phyloP scores from a whole-genome alignment of 1,140 invertebrate species.

The Zaprionus camerounensis region DNA sequence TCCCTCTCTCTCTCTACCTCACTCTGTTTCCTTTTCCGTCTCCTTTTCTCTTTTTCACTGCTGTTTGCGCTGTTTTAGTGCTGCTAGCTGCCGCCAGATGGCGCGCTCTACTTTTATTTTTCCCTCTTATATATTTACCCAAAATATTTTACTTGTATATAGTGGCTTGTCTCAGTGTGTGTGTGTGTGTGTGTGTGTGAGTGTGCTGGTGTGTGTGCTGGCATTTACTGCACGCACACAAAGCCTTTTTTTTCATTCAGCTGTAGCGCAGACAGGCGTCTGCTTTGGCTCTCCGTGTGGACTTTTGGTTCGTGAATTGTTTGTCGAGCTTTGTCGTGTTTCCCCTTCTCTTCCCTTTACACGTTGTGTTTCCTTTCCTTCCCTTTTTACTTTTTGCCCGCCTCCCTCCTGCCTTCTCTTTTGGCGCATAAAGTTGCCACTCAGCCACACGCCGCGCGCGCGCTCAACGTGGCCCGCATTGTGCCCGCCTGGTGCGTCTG shows the following conservation, averaged over 20 bases:
- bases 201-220: slow-evolving; percentile 2
- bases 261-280: slow-evolving; percentile 52
- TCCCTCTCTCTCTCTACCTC: not conserved
- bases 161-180: slow-evolving; percentile 26
- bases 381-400: slow-evolving; percentile 5
- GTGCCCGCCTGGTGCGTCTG: slow-evolving; percentile 35
- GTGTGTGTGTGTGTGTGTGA: slow-evolving; percentile 30
- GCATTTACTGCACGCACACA: slow-evolving; percentile 40
- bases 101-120: slow-evolving; percentile 53
- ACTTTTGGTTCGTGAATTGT: slow-evolving; percentile 61
- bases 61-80: slow-evolving; percentile 11
- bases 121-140: slow-evolving; percentile 38
- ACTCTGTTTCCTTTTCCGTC: not conserved
- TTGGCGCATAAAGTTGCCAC: slow-evolving; percentile 48
- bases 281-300: slow-evolving; percentile 52
- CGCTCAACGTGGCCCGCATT: slow-evolving; percentile 70
- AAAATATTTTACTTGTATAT: slow-evolving; percentile 25
- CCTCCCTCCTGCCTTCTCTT: not conserved
- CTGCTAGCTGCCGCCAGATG: slow-evolving; percentile 65
- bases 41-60: not conserved
- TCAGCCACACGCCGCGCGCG: slow-evolving; percentile 12
- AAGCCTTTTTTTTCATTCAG: slow-evolving; percentile 65
- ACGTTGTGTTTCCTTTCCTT: slow-evolving; percentile 17
- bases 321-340: slow-evolving; percentile 30
- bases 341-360: not conserved